These are phyloP conservation scores for Xyrichtys novacula DNA, from an alignment of 2,797 vertebrate species.

Conservation along the genomic window DNA sequence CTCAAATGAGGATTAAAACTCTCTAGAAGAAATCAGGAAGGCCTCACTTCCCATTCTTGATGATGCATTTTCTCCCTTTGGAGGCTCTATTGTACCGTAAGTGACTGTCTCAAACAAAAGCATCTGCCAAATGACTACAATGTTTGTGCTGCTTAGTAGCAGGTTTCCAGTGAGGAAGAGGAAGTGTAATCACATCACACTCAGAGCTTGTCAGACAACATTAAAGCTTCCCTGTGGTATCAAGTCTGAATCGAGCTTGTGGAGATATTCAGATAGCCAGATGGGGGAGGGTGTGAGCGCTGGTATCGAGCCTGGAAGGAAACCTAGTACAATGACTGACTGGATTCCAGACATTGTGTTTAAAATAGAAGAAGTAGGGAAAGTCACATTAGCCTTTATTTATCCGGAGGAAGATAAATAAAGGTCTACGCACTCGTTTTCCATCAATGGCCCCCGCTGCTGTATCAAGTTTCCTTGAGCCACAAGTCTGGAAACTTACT, in stretches of 20 bases:
- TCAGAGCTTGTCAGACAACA: slow-evolving; percentile 42
- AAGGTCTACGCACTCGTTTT: slow-evolving; percentile 17
- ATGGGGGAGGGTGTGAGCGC: slow-evolving; percentile 22
- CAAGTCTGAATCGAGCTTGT: slow-evolving; percentile 23
- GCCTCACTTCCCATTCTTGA: neutral
- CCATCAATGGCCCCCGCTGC: slow-evolving; percentile 5
- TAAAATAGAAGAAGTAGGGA: slow-evolving; percentile 23
- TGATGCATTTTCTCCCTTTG: neutral
- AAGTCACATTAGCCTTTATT: slow-evolving; percentile 35
- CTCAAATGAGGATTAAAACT: neutral
- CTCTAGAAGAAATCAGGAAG: neutral
- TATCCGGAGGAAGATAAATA: slow-evolving; percentile 37
- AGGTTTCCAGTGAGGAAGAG: slow-evolving; percentile 18
- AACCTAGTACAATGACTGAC: slow-evolving; percentile 27
- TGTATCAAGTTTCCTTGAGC: slow-evolving; percentile 7
- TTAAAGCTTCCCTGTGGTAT: slow-evolving; percentile 37
- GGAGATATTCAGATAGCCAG: slow-evolving; percentile 35
- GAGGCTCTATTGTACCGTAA: neutral
- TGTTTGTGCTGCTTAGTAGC: neutral
- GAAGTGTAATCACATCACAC: slow-evolving; percentile 25
- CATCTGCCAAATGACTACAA: neutral
- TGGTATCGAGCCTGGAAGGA: slow-evolving; percentile 18
- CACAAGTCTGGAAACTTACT: slow-evolving; percentile 16
- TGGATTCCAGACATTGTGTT: slow-evolving; percentile 28
- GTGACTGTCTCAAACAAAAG: slow-evolving; percentile 1